Conservation (phyloP, 2,888 invertebrate genomes). For the Lithophane leautieri region DNA sequence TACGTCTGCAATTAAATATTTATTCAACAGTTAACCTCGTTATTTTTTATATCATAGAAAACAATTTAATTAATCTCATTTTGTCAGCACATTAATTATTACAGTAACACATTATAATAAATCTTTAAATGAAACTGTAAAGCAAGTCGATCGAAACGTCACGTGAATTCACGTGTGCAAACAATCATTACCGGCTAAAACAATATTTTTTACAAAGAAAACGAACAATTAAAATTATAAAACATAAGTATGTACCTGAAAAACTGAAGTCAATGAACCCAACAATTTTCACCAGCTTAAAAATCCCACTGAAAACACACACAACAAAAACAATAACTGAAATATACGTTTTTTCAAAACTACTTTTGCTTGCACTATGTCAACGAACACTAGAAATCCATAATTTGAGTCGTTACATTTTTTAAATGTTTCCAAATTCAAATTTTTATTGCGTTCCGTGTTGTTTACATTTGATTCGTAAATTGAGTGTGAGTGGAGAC, state of each 20-base stretch:
- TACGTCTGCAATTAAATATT: conserved; percentile 8
- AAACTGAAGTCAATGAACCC: conserved; percentile 68
- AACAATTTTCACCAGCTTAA: conserved; percentile 64
- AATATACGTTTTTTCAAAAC: conserved; percentile 27
- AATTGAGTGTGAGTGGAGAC: conserved; percentile 50
- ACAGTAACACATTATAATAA: neutral
- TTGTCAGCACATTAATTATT: conserved; percentile 1
- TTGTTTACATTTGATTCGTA: conserved; percentile 79
- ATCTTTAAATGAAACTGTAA: neutral
- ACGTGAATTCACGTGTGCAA: neutral
- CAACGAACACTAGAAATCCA: conserved; percentile 24
- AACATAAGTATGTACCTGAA: conserved; percentile 71
- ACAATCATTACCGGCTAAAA: neutral
- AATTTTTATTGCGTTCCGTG: conserved; percentile 53
- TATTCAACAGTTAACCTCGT: conserved; percentile 18
- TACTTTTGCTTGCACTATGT: conserved; percentile 56
- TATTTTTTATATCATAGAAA: neutral
- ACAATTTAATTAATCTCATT: conserved; percentile 23
- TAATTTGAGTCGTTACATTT: conserved; percentile 26
- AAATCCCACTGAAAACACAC: conserved; percentile 67
- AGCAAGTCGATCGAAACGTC: conserved; percentile 8
- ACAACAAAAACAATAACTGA: conserved; percentile 48
- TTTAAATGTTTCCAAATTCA: conserved; percentile 26
- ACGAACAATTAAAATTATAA: neutral
- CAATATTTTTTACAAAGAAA: neutral